Conservation (phyloP, 2,888 invertebrate species). For the Listrodromus nycthemerus region DNA sequence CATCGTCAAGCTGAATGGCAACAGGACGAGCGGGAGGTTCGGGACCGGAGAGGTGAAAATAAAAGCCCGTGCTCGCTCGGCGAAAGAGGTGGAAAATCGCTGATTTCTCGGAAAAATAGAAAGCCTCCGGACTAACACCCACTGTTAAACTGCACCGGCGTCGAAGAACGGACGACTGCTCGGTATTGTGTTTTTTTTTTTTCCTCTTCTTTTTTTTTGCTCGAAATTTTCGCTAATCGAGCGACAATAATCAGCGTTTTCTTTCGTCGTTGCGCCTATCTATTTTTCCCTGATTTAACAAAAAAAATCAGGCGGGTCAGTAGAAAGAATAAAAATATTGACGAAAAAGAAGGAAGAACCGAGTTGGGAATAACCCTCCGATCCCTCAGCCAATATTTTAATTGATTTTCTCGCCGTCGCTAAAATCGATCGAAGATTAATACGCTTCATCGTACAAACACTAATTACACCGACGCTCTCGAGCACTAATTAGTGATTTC, state of each 20-base stretch:
- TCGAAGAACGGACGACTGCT: slow-evolving; percentile 29
- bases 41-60: slow-evolving; percentile 12
- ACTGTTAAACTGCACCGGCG: neutral
- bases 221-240: slow-evolving; percentile 74
- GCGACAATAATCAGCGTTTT: slow-evolving; percentile 77
- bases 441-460: slow-evolving; percentile 75
- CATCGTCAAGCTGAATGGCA: slow-evolving; percentile 41
- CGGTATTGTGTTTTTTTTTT: slow-evolving; percentile 29
- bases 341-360: neutral
- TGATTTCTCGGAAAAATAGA: slow-evolving; percentile 74
- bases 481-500: slow-evolving; percentile 82
- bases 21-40: neutral
- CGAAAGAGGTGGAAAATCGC: slow-evolving; percentile 72
- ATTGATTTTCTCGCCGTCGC: slow-evolving; percentile 71
- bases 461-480: slow-evolving; percentile 80
- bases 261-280: neutral
- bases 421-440: slow-evolving; percentile 77
- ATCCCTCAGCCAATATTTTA: slow-evolving; percentile 74
- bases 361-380: neutral
- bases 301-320: slow-evolving; percentile 59
- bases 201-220: slow-evolving; percentile 29
- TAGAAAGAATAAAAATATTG: neutral
- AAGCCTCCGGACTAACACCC: slow-evolving; percentile 6
- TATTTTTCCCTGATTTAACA: neutral
- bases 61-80: slow-evolving; percentile 27